Evolutionary conservation across 2,797 vertebrate species (phyloP), one percentile per base, ranked within the genome.

Genomic region (Echiichthys vipera): DNA sequence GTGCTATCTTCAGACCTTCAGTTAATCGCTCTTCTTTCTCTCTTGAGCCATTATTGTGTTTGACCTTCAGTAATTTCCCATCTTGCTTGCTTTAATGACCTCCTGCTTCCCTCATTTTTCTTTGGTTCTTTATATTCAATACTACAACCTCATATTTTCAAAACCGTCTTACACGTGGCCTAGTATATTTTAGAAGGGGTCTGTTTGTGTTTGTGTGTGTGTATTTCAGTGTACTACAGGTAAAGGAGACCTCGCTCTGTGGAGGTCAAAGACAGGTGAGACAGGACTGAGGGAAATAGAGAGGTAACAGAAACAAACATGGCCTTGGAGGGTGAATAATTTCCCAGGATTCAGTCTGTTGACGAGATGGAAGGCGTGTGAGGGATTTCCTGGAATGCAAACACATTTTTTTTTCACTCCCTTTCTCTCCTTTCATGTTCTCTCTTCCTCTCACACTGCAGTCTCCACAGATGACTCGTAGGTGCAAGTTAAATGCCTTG

Each of bases 351-450:
- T 81, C 78, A 37, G 30, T 58, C 25, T 74, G 81, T 74, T 78
- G 78, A 81, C 77, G 73, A 63, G 46, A 39, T 55, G 17, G 63
- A 43, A 78, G 27, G 75, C 15, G 18, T 72, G 59, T 54, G 74
- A 85, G 63, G 65, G 78, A 73, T 86, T 86, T 81, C 75, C 81
- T 84, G 67, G 67, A 88, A 84, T 67, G 65, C 63, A 83, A 85
- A 85, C 75, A 74, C 32, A n/a, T n/a, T n/a, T 12, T 40, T 59
- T 70, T 84, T 51, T 50, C 13, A 39, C 25, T 59, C 47, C 20
- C 27, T 24, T 40, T 69, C 22, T 50, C 10, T 61, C 14, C 42
- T 74, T 64, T 75, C 42, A 65, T 74, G 64, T 76, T 69, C 51
- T 50, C 65, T 71, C 25, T 63, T 42, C 53, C 32, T 63, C 30